Base-by-base conservation (phyloP, 2,113 vertebrate genomes). In the Arenaria interpres region DNA sequence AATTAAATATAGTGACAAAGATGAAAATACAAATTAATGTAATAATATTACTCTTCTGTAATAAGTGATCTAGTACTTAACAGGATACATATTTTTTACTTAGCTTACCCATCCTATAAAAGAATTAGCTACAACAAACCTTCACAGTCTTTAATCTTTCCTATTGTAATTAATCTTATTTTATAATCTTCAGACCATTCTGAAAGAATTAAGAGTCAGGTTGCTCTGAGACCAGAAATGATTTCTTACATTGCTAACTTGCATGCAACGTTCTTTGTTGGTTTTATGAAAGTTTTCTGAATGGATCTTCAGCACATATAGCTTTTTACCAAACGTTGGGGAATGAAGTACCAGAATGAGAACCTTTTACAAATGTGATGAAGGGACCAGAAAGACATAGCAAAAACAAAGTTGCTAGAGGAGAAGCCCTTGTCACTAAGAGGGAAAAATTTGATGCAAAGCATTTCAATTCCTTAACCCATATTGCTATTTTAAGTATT, bases 401-500 rank as follows among this genome's bases (percentile, higher is more conserved):
- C 12, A 85, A 66, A 62, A 3, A 0, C 25, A 35, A 20, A 48
- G 41, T 60, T 78, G 2, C 48, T 86, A n/a, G 32, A 39, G 67
- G 20, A 92, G 15, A 89, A 77, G 32, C 5, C 7, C 7, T 73
- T 71, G 13, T 33, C 27, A 57, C 64, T 17, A 24, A 53, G 35
- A 62, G 60, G 43, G 54, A 68, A 66, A 77, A 87, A 66, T 27
- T 83, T 23, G 62, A 85, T n/a, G 54, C 62, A 90, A 93, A 90
- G 5, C 7, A 91, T 90, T 78, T 86, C 10, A 73, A 14, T 83
- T 72, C 50, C 81, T 86, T 74, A 89, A 86, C n/a, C 10, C 62
- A 5, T 67, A 56, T 15, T 67, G 17, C 95, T 97, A 85, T 90
- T 97, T 75, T 66, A 75, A 95, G 72, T 66, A 24, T 30, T 91